A percentile compares a stretch with the other conserved stretches of the same genome.
phyloP scores from a whole-genome alignment of 2,888 invertebrate species.

The Polyommatus iphigenia region DNA sequence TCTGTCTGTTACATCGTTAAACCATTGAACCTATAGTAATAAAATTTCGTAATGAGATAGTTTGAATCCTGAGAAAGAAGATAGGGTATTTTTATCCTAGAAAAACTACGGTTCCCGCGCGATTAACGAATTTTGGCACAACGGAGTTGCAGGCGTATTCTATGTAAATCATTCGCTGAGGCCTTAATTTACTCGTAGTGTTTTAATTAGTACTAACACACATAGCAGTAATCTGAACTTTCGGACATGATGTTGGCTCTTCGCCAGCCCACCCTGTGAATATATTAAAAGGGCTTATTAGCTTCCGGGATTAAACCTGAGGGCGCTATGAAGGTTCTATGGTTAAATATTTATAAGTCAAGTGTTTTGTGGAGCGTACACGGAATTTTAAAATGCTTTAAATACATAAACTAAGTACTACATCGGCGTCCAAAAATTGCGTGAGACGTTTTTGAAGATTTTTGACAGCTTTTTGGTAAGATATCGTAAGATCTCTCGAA shows the following conservation, averaged over 20 bases:
- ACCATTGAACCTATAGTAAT: no score
- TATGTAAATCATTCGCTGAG: no score
- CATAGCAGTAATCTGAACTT: background rate
- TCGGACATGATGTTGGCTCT: background rate
- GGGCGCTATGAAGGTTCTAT: background rate
- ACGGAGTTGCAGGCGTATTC: no score
- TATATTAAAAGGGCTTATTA: conserved; percentile 4
- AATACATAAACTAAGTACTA: background rate
- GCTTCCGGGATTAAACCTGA: background rate
- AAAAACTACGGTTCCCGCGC: no score
- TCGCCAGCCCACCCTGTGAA: background rate
- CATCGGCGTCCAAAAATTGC: no score
- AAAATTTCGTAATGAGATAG: no score
- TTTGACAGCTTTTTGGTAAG: no score
- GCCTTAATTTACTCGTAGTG: background rate
- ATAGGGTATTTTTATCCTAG: no score
- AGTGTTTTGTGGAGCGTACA: background rate
- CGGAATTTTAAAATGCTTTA: background rate
- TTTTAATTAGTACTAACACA: background rate
- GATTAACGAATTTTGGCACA: no score
- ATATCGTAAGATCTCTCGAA: no score
- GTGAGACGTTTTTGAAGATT: background rate
- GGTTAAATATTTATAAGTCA: background rate
- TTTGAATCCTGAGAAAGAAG: no score
- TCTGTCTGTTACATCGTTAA: no score